Evolutionary conservation across 2,888 invertebrate genomes (phyloP), one percentile per base, ranked within the genome.

Genomic region (Actias luna): DNA sequence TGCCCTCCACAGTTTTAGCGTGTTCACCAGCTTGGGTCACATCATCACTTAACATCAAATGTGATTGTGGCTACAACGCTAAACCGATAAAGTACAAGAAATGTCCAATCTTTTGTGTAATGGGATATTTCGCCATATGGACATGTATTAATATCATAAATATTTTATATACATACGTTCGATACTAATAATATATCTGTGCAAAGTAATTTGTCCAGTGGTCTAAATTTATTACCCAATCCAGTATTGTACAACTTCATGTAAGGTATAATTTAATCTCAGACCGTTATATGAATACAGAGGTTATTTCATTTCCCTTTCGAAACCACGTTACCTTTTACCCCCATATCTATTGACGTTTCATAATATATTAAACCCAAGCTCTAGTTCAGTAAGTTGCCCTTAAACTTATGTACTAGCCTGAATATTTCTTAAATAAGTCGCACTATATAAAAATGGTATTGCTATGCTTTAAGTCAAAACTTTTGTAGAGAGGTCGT

Each of bases 231-330:
- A 27, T 27, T 52, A 27, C 16, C 25, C 5, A 52, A 52, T 52
- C 27, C 10, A 22, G 27, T 52, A 18, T 14, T 27, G 18, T 18
- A n/a, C n/a, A 12, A 18, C 27, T 27, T 61, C 29, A 36, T 55
- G 5, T 31, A 29, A 31, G 22, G 29, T 42, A 12, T 42, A 62
- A 62, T 58, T 25, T 42, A 42, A 62, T 62, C 22, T 39, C 25
- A 31, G 14, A 62, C 29, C 42, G 39, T 33, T 57, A 31, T 31
- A 58, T 58, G 57, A 22, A 16, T 25, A n/a, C 61, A 14, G 39
- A 29, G 58, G 35, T 55, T 39, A 55, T 62, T 46, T 62, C 42
- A 62, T 62, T 58, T 58, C 42, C 58, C 39, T 18, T 62, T 39
- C 33, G 33, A 42, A 62, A 62, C 57, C 39, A 58, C 39, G n/a